Evolutionary conservation across 2,888 invertebrate genomes (phyloP).

Genomic region (Aspidapion aeneum): DNA sequence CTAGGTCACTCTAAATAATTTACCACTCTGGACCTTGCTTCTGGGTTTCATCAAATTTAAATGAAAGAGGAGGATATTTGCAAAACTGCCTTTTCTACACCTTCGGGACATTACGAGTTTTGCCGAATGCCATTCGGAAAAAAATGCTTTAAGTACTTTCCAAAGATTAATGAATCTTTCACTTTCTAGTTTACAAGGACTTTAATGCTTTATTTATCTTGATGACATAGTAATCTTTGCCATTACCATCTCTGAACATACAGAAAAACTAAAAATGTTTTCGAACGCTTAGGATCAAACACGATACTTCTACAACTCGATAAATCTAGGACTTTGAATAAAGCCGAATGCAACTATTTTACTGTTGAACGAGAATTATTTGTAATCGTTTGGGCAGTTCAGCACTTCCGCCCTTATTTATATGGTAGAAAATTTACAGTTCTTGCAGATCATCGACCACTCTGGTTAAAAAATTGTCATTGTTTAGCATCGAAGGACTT

Average conservation of each 20-base stretch:
- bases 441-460: constrained; percentile 33
- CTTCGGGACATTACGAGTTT: constrained; percentile 40
- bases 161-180: constrained; percentile 22
- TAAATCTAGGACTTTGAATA: no score
- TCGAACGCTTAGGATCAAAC: no score
- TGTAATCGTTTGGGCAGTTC: neutral
- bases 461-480: constrained; percentile 28
- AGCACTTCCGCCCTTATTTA: constrained; percentile 33
- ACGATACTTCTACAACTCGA: no score
- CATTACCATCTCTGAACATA: no score
- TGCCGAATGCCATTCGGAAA: constrained; percentile 41
- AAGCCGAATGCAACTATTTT: neutral
- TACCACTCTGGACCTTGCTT: constrained; percentile 41
- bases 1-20: constrained; percentile 41
- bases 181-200: neutral
- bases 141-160: constrained; percentile 39
- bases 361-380: neutral
- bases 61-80: constrained; percentile 42
- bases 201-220: constrained; percentile 7
- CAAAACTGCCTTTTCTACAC: constrained; percentile 40
- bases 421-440: constrained; percentile 36
- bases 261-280: no score
- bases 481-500: no score
- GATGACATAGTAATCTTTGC: no score
- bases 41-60: no score